These are phyloP conservation scores for Calypte anna DNA, from an alignment of 2,113 vertebrate species.

Conservation along the genomic window DNA sequence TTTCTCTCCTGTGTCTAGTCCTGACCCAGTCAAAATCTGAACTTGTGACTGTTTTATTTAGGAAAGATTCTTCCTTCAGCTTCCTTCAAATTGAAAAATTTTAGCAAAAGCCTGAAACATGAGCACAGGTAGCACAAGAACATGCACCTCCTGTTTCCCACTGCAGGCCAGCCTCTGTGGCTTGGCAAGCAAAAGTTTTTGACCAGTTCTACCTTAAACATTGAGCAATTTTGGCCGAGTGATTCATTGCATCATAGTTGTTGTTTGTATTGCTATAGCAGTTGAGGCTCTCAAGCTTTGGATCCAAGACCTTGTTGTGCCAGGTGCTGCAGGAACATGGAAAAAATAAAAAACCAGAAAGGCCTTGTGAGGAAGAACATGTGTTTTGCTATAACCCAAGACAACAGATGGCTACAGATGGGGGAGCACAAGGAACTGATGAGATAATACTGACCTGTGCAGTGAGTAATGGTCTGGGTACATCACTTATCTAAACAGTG, in stretches of 20 bases:
- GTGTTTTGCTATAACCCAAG: neutral
- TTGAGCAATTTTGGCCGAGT: neutral
- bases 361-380: neutral
- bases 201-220: neutral
- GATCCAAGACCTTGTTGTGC: constrained; percentile 27
- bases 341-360: neutral
- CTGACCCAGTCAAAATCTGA: neutral
- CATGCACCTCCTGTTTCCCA: neutral
- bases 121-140: neutral
- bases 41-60: neutral
- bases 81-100: neutral
- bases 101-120: neutral
- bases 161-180: neutral
- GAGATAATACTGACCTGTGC: constrained; percentile 32
- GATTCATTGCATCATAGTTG: constrained; percentile 10
- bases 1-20: neutral
- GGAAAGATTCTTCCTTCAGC: neutral
- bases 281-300: neutral
- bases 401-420: constrained; percentile 46
- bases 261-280: constrained; percentile 62
- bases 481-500: neutral
- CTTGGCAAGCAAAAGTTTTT: neutral
- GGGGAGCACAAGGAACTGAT: neutral
- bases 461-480: neutral
- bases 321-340: constrained; percentile 35